phyloP scores from a whole-genome alignment of 1,140 invertebrate species.

The Drosophila arizonae region DNA sequence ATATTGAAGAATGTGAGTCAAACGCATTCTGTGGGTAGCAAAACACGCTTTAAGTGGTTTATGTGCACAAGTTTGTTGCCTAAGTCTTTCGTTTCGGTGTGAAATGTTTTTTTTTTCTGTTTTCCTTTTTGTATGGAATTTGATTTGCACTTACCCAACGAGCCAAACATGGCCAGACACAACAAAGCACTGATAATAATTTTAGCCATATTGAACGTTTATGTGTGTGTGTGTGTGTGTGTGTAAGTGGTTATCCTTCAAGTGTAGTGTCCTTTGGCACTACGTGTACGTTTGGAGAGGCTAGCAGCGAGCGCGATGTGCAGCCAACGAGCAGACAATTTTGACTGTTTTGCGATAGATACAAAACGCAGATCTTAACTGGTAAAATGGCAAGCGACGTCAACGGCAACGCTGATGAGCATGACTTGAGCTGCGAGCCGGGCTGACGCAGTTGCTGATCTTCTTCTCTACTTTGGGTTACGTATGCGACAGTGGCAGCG shows the following conservation, averaged over 20 bases:
- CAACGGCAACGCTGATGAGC: conserved; percentile 41
- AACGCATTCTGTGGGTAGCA: background rate
- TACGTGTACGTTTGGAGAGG: conserved; percentile 27
- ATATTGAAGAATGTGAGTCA: too few species aligned
- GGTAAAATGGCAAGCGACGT: conserved; percentile 51
- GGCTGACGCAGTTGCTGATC: conserved; percentile 47
- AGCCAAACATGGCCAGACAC: conserved; percentile 79
- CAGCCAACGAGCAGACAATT: conserved; percentile 73
- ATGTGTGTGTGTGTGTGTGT: conserved; percentile 13
- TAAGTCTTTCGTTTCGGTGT: conserved; percentile 55
- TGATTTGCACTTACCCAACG: conserved; percentile 72
- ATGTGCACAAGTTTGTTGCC: conserved; percentile 53
- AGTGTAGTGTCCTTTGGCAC: conserved; percentile 31
- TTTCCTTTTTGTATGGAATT: background rate
- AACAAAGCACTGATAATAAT: conserved; percentile 74
- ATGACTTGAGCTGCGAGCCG: conserved; percentile 15
- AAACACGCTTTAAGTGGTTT: conserved; percentile 11
- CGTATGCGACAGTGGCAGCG: conserved; percentile 37
- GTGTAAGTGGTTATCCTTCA: conserved; percentile 41
- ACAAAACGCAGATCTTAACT: conserved; percentile 71
- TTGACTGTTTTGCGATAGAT: conserved; percentile 77
- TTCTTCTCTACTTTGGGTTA: conserved; percentile 51
- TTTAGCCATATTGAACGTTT: conserved; percentile 61
- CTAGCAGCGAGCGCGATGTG: conserved; percentile 65
- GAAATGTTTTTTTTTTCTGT: conserved; percentile 5